These are phyloP conservation scores for Gallinago jamesoni DNA, from an alignment of 2,113 vertebrate species.

Conservation along the genomic window DNA sequence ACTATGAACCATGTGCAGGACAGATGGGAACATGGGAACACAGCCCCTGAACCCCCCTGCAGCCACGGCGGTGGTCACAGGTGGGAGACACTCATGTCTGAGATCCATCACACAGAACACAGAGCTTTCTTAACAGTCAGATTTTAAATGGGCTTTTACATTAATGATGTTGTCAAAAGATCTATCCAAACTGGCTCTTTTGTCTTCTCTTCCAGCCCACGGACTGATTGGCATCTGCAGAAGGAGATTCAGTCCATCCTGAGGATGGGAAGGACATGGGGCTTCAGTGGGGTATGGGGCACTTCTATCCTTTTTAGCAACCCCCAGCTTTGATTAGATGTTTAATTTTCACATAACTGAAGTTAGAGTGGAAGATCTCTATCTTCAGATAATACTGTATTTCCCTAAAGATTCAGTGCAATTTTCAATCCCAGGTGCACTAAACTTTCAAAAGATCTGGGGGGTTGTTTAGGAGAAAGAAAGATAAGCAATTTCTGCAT, in stretches of 20 bases:
- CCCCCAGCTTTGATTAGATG: neutral
- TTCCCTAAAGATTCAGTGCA: neutral
- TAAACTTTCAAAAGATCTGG: neutral
- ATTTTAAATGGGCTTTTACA: neutral
- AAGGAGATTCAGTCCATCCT: neutral
- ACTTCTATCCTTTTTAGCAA: neutral
- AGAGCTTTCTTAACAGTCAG: neutral
- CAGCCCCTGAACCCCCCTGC: neutral
- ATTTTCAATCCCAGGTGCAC: neutral
- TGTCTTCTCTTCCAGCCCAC: neutral
- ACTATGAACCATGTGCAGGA: neutral
- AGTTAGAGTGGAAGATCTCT: neutral
- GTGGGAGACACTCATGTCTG: neutral
- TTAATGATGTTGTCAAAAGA: neutral
- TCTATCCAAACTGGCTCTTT: neutral
- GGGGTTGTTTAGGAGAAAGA: neutral
- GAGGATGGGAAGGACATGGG: neutral
- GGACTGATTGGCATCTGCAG: accelerated
- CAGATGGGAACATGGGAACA: accelerated
- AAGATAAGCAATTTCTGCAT: neutral
- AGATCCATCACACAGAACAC: neutral
- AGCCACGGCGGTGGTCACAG: too few relatives aligned
- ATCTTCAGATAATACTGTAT: neutral
- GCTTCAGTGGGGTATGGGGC: neutral
- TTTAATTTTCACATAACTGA: neutral